Base-by-base conservation (phyloP, 2,113 vertebrate species). In the Morone saxatilis region DNA sequence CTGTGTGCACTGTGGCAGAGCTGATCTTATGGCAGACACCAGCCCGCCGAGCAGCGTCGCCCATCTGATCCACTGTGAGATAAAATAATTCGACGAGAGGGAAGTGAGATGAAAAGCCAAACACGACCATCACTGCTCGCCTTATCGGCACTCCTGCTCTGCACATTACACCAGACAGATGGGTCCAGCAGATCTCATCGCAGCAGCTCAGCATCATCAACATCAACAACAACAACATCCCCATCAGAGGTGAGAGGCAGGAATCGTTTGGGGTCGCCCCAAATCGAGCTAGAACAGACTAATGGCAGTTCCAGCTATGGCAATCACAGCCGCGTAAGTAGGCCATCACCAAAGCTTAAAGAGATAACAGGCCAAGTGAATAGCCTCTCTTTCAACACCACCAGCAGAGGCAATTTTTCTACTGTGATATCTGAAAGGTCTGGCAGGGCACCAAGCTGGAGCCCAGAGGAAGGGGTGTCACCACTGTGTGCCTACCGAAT, bases 401-500 rank as follows among this genome's bases (percentile, higher is more conserved):
- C 56, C 60, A 88, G 80, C 77, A 68, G 16, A 81, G 67, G 63
- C 78, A 76, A 73, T 54, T 67, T 53, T 65, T 56, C 87, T 48
- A 71, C 91, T 81, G 79, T 85, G 84, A 79, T 57, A 31, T 60
- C 85, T 50, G 85, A 65, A 57, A 70, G 74, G 36, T 71, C 72
- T 68, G 63, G 25, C 60, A 53, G 80, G 50, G 54, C 63, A 60
- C 85, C 60, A 57, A 48, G 78, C 90, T 87, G 69, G 84, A 76
- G 91, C 91, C 70, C 91, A 77, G 77, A 61, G 45, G 79, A 89
- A 63, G 65, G 68, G 67, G 86, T 36, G 69, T 88, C 90, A 38
- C 83, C 92, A 1, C 65, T 95, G 47, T 96, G 95, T 76, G 95
- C 95, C 66, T 96, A 96, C 83, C 89, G 90, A 14, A 81, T 93